Percentiles rank a stretch among this genome's conserved stretches.
phyloP scores from a whole-genome alignment of 2,113 vertebrate genomes.

The Pseudorhombus dupliciocellatus region DNA sequence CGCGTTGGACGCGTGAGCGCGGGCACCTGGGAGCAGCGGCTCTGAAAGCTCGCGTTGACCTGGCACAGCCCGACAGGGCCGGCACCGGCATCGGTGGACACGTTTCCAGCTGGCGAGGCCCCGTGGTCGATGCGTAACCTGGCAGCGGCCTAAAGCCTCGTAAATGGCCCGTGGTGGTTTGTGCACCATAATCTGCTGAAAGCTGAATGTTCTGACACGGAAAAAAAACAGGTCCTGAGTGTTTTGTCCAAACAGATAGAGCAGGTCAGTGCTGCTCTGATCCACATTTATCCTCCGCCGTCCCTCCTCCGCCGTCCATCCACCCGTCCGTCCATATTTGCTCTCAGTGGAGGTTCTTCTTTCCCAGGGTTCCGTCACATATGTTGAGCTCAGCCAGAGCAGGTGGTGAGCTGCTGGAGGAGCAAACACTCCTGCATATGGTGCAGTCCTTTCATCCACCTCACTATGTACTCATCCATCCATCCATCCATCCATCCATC shows the following conservation, averaged over 20 bases:
- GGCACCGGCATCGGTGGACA: slow-evolving; percentile 17
- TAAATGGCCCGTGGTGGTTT: slow-evolving; percentile 41
- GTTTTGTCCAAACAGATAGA: slow-evolving; percentile 49
- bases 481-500: slow-evolving; percentile 9
- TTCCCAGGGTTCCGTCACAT: slow-evolving; percentile 65
- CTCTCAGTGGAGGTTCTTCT: slow-evolving; percentile 63
- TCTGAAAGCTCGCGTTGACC: slow-evolving; percentile 37
- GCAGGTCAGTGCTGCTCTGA: slow-evolving; percentile 47
- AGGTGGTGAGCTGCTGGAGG: slow-evolving; percentile 68
- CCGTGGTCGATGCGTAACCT: slow-evolving; percentile 15
- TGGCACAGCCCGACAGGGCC: slow-evolving; percentile 44
- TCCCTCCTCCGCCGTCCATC: slow-evolving; percentile 11
- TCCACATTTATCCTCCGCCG: slow-evolving; percentile 45
- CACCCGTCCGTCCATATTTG: slow-evolving; percentile 49
- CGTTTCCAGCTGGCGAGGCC: slow-evolving; percentile 47
- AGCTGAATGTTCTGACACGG: slow-evolving; percentile 44
- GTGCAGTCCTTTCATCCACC: slow-evolving; percentile 12
- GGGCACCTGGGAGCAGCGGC: slow-evolving; percentile 12
- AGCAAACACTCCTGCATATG: slow-evolving; percentile 47
- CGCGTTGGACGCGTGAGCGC: not conserved
- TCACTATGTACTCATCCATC: not conserved
- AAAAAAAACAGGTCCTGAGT: slow-evolving; percentile 27
- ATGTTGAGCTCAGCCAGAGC: slow-evolving; percentile 72
- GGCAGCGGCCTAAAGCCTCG: slow-evolving; percentile 34
- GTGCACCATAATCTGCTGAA: slow-evolving; percentile 58